Evolutionary conservation across 2,888 invertebrate species (phyloP).

Genomic region (Timandra comae): DNA sequence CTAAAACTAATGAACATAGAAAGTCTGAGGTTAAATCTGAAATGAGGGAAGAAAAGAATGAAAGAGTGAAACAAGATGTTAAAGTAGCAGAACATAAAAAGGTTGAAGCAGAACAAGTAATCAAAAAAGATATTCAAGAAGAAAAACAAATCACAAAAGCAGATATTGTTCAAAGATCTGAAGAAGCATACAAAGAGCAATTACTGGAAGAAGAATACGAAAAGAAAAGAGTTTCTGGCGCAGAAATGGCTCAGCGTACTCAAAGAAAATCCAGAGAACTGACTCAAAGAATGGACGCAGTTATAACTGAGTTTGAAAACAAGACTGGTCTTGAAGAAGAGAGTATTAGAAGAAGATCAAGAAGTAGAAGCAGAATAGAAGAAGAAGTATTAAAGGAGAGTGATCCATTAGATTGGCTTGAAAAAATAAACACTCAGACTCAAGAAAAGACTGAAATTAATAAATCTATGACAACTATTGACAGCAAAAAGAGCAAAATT

Average conservation of each 20-base stretch:
- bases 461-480: constrained; percentile 6
- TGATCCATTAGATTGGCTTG: constrained; percentile 49
- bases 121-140: constrained; percentile 4
- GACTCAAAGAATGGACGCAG: constrained; percentile 55
- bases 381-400: constrained; percentile 41
- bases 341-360: constrained; percentile 36
- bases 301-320: constrained; percentile 58
- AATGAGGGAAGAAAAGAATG: constrained; percentile 3
- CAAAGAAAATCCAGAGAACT: constrained; percentile 53
- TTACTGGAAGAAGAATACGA: constrained; percentile 16
- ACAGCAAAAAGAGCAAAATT: constrained; percentile 24
- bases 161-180: constrained; percentile 1
- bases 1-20: constrained; percentile 3
- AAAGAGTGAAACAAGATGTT: neutral
- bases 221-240: constrained; percentile 35
- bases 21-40: constrained; percentile 5
- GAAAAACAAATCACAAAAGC: too few species aligned
- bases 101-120: constrained; percentile 7
- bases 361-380: constrained; percentile 44
- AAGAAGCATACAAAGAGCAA: too few species aligned
- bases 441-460: constrained; percentile 25
- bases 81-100: constrained; percentile 3
- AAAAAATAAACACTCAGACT: constrained; percentile 37
- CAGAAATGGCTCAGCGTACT: constrained; percentile 58
- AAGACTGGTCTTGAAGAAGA: constrained; percentile 43